Base-by-base conservation (phyloP, 2,113 vertebrate genomes). In the Corvus cornix region DNA sequence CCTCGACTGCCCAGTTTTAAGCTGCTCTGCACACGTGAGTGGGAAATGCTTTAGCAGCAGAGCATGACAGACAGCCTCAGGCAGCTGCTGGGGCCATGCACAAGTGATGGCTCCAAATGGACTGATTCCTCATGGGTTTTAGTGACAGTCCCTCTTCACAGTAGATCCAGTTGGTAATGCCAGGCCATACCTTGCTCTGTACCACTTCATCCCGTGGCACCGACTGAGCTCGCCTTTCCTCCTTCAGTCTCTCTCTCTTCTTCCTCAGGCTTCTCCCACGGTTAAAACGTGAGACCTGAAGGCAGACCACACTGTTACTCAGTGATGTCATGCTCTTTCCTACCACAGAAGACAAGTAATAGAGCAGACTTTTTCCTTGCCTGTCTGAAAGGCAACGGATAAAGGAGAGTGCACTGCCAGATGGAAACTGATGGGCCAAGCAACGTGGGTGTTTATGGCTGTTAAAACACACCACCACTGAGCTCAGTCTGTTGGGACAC, bases 211-310 rank as follows among this genome's bases (percentile, higher is more conserved):
- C 99, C 87, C 99, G 98, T 59, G 99, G 99, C n/a, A 99, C 99
- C 0, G 99, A 99, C 98, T 99, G 99, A 67, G 99, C 99, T 90
- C 99, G 96, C 73, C 99, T 98, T 87, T 99, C 99, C 48, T 99
- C 98, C 97, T 99, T 99, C 93, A 99, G 98, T 87, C 97, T 99
- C 82, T 99, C 99, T 81, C 99, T 99, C 95, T 98, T 99, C 97
- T 99, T 99, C 97, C 99, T 98, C 95, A 99, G 98, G 95, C 98
- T 99, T 97, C 99, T 98, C 84, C 99, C 99, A 56, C 99, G 99
- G 90, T 98, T 98, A 89, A 99, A 99, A 89, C 98, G 99, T 22
- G 98, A 98, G 62, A 99, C 98, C 99, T 99, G 95, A 90, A 67
- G 84, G 41, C 84, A 97, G 84, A 96, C 28, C 95, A 94, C 94